Evolutionary conservation across 1,140 invertebrate genomes (phyloP).

Genomic region (Onthophagus taurus): DNA sequence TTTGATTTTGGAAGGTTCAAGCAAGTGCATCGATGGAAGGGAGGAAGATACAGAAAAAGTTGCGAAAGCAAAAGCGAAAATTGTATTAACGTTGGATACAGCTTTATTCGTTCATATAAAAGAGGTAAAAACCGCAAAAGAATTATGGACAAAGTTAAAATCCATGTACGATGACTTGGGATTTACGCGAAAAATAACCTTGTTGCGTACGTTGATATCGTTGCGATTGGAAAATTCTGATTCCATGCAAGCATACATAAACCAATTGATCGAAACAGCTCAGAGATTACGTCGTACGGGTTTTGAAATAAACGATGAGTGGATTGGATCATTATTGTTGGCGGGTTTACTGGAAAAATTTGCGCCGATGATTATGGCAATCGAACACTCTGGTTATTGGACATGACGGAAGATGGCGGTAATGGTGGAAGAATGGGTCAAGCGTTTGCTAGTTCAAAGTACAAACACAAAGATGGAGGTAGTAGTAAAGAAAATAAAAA

Average conservation of each 20-base stretch:
- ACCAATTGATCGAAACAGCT: conserved; percentile 15
- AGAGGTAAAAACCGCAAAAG: too few relatives aligned
- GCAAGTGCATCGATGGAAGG: conserved; percentile 19
- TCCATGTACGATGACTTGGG: too few relatives aligned
- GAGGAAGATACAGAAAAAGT: conserved; percentile 15
- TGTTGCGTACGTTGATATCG: conserved; percentile 17
- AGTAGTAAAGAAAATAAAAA: neutral
- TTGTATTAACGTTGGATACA: conserved; percentile 12
- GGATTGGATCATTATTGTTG: conserved; percentile 26
- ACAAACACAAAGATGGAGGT: too few relatives aligned
- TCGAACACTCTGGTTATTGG: too few relatives aligned
- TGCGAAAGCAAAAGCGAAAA: conserved; percentile 20
- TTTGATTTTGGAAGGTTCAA: conserved; percentile 23
- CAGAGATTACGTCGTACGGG: conserved; percentile 19
- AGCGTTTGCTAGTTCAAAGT: too few relatives aligned
- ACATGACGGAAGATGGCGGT: conserved; percentile 16
- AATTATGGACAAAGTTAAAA: too few relatives aligned
- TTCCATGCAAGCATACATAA: conserved; percentile 17
- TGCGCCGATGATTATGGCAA: too few relatives aligned
- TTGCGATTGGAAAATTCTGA: conserved; percentile 19
- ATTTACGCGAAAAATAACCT: conserved; percentile 16
- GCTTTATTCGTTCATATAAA: neutral
- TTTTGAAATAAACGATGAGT: conserved; percentile 18
- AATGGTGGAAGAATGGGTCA: too few relatives aligned
- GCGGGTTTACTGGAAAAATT: conserved; percentile 27